Percentiles rank a stretch among this genome's conserved stretches.
Conservation (phyloP, 2,797 vertebrate genomes). For the Catharus ustulatus region DNA sequence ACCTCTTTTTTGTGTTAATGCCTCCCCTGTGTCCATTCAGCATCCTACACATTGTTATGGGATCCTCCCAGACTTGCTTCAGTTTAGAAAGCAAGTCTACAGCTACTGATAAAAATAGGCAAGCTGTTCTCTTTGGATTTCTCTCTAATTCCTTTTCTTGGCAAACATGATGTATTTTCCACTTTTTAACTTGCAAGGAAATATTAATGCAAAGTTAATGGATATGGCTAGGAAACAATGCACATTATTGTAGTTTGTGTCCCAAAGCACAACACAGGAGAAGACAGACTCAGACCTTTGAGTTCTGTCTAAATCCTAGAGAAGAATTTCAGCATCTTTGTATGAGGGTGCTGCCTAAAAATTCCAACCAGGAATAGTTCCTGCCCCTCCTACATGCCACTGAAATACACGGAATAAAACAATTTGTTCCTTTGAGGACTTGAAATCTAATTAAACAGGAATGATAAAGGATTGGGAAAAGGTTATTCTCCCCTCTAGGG, state of each 20-base stretch:
- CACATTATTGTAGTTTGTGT: background rate
- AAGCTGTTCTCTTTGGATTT: slow-evolving; percentile 7
- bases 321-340: background rate
- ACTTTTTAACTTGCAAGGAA: background rate
- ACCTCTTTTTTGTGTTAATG: background rate
- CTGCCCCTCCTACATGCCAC: background rate
- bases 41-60: background rate
- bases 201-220: background rate
- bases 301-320: background rate
- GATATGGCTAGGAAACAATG: background rate
- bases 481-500: background rate
- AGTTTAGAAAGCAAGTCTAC: background rate
- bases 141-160: background rate
- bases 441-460: background rate
- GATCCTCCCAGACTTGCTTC: background rate
- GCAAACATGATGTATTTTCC: background rate
- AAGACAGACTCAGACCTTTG: background rate
- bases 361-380: background rate
- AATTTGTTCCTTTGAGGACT: background rate
- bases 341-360: background rate
- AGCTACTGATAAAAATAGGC: background rate
- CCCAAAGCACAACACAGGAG: background rate
- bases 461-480: background rate
- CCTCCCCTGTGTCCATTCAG: background rate
- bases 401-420: background rate